phyloP scores from a whole-genome alignment of 92 coral and sea anemone species.

The Porites evermanni region DNA sequence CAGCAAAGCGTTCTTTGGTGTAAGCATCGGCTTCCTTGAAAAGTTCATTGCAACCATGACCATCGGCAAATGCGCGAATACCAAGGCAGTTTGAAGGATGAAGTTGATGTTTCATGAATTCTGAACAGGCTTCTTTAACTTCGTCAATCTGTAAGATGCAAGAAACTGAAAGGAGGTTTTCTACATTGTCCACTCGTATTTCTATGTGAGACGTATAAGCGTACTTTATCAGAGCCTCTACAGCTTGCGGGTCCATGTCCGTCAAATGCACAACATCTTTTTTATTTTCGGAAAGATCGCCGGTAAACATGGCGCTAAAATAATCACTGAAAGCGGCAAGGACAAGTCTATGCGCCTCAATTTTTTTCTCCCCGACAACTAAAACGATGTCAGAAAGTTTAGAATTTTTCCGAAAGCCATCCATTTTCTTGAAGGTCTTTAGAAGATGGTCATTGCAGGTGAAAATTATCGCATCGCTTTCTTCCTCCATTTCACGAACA shows the following conservation, averaged over 20 bases:
- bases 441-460: conserved; percentile 69
- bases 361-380: conserved; percentile 84
- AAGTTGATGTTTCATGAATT: conserved; percentile 97
- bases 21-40: conserved; percentile 84
- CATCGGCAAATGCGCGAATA: conserved; percentile 96
- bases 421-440: conserved; percentile 85
- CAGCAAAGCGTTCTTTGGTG: conserved; percentile 94
- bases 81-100: conserved; percentile 97
- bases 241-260: conserved; percentile 94
- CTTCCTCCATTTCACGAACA: conserved; percentile 71
- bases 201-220: conserved; percentile 94
- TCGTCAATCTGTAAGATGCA: conserved; percentile 95
- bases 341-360: conserved; percentile 92
- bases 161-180: conserved; percentile 89
- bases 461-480: conserved; percentile 72
- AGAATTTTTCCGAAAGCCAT: conserved; percentile 81
- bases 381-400: conserved; percentile 93
- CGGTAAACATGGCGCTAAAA: conserved; percentile 98
- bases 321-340: conserved; percentile 98
- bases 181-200: conserved; percentile 96
- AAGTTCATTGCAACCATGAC: conserved; percentile 90
- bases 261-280: conserved; percentile 80
- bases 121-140: conserved; percentile 92
- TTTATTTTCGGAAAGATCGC: conserved; percentile 89
- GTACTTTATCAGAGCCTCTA: conserved; percentile 84